Base-by-base conservation (phyloP, 2,888 invertebrate species). In the Cylindroiulus punctatus region DNA sequence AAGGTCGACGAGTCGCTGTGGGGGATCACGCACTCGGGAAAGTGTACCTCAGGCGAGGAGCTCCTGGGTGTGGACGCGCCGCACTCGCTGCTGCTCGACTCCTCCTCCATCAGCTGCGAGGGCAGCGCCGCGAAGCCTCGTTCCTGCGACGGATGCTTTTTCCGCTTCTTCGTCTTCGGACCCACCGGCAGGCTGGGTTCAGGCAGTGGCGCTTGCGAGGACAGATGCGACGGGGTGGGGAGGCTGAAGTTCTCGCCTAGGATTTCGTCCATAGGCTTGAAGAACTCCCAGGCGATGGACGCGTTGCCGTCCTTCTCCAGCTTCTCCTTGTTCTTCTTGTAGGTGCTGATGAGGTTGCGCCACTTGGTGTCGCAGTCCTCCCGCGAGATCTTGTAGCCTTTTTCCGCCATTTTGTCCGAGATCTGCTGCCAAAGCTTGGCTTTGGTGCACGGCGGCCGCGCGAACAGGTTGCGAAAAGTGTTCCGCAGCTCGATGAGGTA, bases 251-350 rank as follows among this genome's bases (percentile, higher is more conserved):
- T 52, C 1, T 52, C 52, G 12, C 44, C 40, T 12, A 84, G 22
- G 44, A 22, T 42, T 84, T 84, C 84, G 42, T 84, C 17, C 84
- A 42, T 40, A 12, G 42, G 17, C 36, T 26, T 32, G n/a, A 40
- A 84, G 42, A 32, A 44, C 1, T 44, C 22, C 42, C 84, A 42
- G 84, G 84, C 40, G 42, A 44, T 26, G 17, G 84, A 19, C 22
- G 14, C n/a, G 26, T 42, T n/a, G 84, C 84, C 84, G 42, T 32
- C 84, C 40, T 84, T 84, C 36, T 36, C 7, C 36, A 36, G 3
- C 7, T 36, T 36, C 2, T 36, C 36, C 7, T 36, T 36, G 7
- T 36, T 36, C 3, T 7, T 2, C 7, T 7, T 36, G 36, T 4
- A 36, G 7, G 36, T 36, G 3, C 3, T 36, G 3, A 36, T 36